Evolutionary conservation across 2,888 invertebrate genomes (phyloP), one percentile per base, ranked within the genome.

Genomic region (Ormyrus pomaceus): DNA sequence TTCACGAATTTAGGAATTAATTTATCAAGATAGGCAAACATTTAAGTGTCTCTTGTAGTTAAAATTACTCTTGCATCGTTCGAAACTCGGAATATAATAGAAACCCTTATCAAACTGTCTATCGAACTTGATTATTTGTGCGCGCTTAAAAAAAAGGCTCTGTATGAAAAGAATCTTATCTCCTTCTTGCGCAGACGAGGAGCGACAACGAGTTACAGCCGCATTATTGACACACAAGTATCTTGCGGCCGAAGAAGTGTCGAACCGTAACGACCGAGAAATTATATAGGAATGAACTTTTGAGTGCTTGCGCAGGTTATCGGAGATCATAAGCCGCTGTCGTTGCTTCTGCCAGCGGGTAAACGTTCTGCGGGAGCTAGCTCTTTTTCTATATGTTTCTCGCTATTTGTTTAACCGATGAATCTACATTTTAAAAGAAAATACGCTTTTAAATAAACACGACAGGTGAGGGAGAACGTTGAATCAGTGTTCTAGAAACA

Each of bases 281-380:
- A 81, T 68, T 68, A 66, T 68, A 66, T 53, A 76, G 75, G 69
- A 72, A 73, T 81, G 82, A 81, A 82, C 80, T 82, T 82, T 81
- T 69, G 74, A 82, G 80, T 75, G 77, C 76, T 82, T 75, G 71
- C 75, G 46, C 82, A 80, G 78, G 80, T 82, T 82, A 82, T 82
- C 82, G 59, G 68, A 82, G 71, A 82, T 82, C 77, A 77, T 62
- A 70, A 80, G 80, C 69, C 45, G 9, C 53, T 19, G 19, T 19
- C 51, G 50, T n/a, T 71, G 9, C 70, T 70, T 56, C 69, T 78
- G 61, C 70, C 61, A 61, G 10, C 61, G 51, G 51, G 51, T 64
- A 74, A 69, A 73, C 55, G 64, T 70, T 62, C 11, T 19, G 19
- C 19, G 19, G 19, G 19, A 19, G 19, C 19, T 19, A 1, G 19